Percentiles rank a stretch among this genome's conserved stretches.
Conservation (phyloP, 1,140 invertebrate species). For the Drosophila yakuba region DNA sequence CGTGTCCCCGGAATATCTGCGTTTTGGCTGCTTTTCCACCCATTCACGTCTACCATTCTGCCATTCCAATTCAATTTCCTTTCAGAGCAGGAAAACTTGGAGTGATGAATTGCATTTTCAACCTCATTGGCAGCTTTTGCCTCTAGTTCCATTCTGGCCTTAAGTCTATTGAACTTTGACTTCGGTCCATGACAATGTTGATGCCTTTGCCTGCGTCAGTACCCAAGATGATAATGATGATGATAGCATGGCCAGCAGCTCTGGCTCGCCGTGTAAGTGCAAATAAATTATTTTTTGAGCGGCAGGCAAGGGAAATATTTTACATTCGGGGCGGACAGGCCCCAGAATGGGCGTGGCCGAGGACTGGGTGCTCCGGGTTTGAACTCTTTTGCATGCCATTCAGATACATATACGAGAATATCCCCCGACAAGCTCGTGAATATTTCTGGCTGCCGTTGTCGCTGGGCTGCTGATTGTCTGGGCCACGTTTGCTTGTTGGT, state of each 20-base stretch:
- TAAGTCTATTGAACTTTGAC: slow-evolving; percentile 47
- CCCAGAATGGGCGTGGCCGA: slow-evolving; percentile 15
- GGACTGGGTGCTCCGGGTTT: slow-evolving; percentile 1
- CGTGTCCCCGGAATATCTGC: background rate
- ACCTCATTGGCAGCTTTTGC: slow-evolving; percentile 1
- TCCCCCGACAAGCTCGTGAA: slow-evolving; percentile 31
- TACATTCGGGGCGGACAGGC: slow-evolving; percentile 25
- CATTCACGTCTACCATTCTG: background rate
- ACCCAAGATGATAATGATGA: background rate
- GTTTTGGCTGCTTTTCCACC: background rate
- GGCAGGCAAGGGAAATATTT: slow-evolving; percentile 37
- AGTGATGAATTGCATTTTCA: slow-evolving; percentile 36
- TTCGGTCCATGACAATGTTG: slow-evolving; percentile 32
- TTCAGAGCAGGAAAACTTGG: slow-evolving; percentile 13
- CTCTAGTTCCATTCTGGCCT: background rate
- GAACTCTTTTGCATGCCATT: slow-evolving; percentile 14
- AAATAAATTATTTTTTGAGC: slow-evolving; percentile 50
- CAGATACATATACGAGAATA: background rate
- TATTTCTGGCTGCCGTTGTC: slow-evolving; percentile 31
- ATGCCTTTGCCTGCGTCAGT: background rate
- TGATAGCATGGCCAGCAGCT: slow-evolving; percentile 15
- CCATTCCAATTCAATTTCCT: slow-evolving; percentile 25
- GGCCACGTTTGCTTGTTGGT: slow-evolving; percentile 25
- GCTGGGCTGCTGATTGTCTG: slow-evolving; percentile 14
- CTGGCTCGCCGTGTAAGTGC: slow-evolving; percentile 27